Conservation (phyloP, 2,888 invertebrate genomes). For the Acanthacorydalis orientalis region DNA sequence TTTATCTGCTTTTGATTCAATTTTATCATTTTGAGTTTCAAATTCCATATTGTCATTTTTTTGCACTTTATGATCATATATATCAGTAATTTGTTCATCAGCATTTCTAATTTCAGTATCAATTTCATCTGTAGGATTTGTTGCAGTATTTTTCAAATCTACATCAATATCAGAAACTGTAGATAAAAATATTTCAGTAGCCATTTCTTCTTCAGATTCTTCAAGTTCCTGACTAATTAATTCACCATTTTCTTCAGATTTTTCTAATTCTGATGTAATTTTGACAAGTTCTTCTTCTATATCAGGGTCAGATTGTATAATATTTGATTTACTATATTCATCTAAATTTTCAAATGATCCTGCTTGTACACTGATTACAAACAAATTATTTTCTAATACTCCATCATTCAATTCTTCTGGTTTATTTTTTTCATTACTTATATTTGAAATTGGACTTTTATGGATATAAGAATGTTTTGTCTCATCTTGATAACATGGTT, state of each 20-base stretch:
- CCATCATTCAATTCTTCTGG: constrained; percentile 4
- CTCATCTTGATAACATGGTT: too few species aligned
- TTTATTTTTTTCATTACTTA: not conserved
- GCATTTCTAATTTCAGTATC: constrained; percentile 14
- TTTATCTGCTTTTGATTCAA: constrained; percentile 11
- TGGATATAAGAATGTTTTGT: too few species aligned
- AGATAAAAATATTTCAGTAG: constrained; percentile 7
- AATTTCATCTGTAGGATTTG: constrained; percentile 26
- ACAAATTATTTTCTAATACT: not conserved
- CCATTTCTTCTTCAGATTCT: constrained; percentile 11
- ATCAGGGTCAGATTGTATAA: constrained; percentile 10
- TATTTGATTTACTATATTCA: constrained; percentile 7
- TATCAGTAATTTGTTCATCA: constrained; percentile 13
- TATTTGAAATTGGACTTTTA: too few species aligned
- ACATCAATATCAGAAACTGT: constrained; percentile 3
- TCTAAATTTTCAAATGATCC: not conserved
- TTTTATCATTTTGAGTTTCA: constrained; percentile 13
- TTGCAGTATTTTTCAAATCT: constrained; percentile 23
- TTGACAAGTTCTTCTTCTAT: constrained; percentile 10
- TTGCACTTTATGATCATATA: constrained; percentile 3
- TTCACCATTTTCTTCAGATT: constrained; percentile 7
- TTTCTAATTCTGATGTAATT: constrained; percentile 9
- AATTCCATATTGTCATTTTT: constrained; percentile 9
- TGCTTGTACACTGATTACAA: not conserved
- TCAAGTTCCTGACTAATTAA: constrained; percentile 16